A percentile compares a stretch with the other conserved stretches of the same genome.
Evolutionary conservation across 2,797 vertebrate genomes (phyloP).

Genomic region (Xerus rutilus): DNA sequence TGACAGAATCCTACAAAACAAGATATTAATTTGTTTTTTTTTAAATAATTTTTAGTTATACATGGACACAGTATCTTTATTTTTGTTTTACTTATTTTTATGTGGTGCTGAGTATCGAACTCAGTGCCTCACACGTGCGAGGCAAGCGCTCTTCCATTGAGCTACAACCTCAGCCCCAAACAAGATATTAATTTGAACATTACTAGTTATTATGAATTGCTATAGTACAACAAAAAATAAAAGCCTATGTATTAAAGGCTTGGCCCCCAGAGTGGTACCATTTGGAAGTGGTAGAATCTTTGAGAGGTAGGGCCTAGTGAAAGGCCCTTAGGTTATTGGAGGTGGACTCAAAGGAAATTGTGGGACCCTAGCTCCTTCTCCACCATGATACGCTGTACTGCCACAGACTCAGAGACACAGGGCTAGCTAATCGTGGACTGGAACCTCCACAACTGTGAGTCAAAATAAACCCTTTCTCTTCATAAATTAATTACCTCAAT

Average conservation of each 20-base stretch:
- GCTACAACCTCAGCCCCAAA: not conserved
- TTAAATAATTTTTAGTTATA: no score
- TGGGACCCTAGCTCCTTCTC: not conserved
- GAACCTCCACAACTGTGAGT: not conserved
- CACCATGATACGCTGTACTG: not conserved
- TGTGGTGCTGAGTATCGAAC: no score
- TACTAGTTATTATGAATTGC: not conserved
- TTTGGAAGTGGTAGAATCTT: not conserved
- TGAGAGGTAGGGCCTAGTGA: not conserved
- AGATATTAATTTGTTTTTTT: constrained; percentile 28
- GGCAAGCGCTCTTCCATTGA: no score
- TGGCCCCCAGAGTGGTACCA: not conserved
- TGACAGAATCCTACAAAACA: constrained; percentile 57
- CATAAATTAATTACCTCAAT: not conserved
- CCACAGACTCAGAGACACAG: not conserved
- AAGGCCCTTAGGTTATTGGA: no score
- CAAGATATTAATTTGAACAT: constrained; percentile 58
- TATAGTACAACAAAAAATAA: not conserved
- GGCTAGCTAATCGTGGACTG: not conserved
- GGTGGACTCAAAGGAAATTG: not conserved
- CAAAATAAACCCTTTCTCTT: not conserved
- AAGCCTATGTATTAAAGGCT: not conserved
- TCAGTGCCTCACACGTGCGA: no score
- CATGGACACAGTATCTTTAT: no score
- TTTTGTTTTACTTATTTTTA: no score